phyloP scores from a whole-genome alignment of 2,888 invertebrate genomes.

The Parochlus steinenii region DNA sequence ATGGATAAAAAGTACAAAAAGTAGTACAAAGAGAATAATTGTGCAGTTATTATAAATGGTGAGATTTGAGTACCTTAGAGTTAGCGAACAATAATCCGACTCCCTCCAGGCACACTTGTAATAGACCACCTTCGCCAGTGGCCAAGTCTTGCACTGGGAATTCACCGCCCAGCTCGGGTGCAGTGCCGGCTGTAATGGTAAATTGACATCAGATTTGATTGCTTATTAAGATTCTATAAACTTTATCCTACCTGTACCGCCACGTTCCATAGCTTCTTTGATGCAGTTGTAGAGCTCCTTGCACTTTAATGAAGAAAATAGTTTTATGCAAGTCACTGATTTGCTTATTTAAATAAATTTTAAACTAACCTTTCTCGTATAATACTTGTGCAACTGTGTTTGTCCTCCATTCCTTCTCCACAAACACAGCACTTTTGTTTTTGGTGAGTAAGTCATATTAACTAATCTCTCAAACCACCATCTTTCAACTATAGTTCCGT shows the following conservation, averaged over 20 bases:
- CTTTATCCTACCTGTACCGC: slow-evolving; percentile 60
- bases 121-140: slow-evolving; percentile 90
- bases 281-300: slow-evolving; percentile 96
- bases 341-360: not conserved
- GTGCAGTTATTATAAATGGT: slow-evolving; percentile 30
- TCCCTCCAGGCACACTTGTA: slow-evolving; percentile 99
- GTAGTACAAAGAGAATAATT: too few relatives aligned
- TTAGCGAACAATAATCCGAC: slow-evolving; percentile 97
- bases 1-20: too few relatives aligned
- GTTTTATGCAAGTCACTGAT: too few relatives aligned
- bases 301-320: too few relatives aligned
- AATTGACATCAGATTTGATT: too few relatives aligned
- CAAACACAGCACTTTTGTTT: slow-evolving; percentile 90
- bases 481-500: slow-evolving; percentile 76
- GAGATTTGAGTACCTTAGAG: slow-evolving; percentile 77
- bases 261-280: slow-evolving; percentile 95
- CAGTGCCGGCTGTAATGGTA: slow-evolving; percentile 30
- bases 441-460: slow-evolving; percentile 99
- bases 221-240: too few relatives aligned
- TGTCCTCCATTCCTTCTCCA: slow-evolving; percentile 93
- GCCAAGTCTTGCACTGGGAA: slow-evolving; percentile 97
- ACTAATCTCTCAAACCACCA: slow-evolving; percentile 98
- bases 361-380: slow-evolving; percentile 79
- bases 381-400: slow-evolving; percentile 93
- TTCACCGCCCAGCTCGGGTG: slow-evolving; percentile 59